These are phyloP conservation scores for Petrolisthes manimaculis DNA, from an alignment of 2,888 invertebrate genomes.

Conservation along the genomic window DNA sequence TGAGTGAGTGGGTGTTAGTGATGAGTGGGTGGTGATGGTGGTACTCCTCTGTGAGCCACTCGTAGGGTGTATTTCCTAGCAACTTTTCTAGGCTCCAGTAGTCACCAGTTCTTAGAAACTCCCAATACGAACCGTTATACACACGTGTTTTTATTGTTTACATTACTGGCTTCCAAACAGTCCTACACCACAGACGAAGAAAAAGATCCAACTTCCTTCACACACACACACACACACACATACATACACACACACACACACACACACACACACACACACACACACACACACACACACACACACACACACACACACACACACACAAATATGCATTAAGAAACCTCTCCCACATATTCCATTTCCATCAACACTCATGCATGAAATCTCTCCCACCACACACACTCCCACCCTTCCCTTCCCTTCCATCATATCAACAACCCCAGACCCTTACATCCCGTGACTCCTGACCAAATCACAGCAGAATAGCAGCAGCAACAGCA, in stretches of 20 bases:
- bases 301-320: neutral
- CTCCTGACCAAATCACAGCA: no score
- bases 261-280: neutral
- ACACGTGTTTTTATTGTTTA: neutral
- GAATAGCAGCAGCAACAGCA: no score
- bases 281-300: neutral
- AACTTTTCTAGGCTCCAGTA: no score
- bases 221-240: neutral
- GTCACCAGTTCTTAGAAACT: no score
- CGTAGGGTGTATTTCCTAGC: no score
- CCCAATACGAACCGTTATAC: no score
- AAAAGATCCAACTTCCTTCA: neutral
- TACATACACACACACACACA: conserved; percentile 5
- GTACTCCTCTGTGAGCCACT: no score
- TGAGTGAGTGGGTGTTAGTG: no score
- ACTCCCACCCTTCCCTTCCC: no score
- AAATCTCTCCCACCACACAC: neutral
- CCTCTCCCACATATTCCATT: neutral
- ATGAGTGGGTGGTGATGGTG: no score
- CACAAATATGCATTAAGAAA: neutral
- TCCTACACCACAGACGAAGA: neutral
- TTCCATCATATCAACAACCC: no score
- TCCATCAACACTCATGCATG: neutral
- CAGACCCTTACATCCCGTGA: no score
- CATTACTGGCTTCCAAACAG: neutral